phyloP scores from a whole-genome alignment of 1,140 invertebrate species.

The Thaumetopoea pityocampa region DNA sequence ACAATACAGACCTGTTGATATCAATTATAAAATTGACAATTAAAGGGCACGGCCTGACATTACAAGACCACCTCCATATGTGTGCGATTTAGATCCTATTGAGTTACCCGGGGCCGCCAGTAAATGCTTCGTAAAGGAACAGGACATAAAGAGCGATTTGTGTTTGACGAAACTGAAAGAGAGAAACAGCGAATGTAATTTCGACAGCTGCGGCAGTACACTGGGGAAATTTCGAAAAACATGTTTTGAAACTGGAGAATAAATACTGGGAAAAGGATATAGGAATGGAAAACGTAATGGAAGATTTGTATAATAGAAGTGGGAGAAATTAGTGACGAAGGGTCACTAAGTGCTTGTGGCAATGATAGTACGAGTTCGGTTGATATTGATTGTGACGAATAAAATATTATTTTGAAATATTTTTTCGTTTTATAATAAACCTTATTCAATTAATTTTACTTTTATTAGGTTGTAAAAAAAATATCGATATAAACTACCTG shows the following conservation, averaged over 20 bases:
- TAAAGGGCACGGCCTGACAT: background rate
- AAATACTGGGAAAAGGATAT: background rate
- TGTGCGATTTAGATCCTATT: background rate
- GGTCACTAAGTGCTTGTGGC: background rate
- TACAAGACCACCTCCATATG: background rate
- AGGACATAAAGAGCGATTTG: background rate
- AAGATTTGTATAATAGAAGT: background rate
- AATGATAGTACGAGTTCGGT: background rate
- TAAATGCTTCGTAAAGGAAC: background rate
- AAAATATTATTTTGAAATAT: too few species aligned
- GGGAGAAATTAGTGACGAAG: background rate
- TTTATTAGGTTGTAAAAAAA: too few species aligned
- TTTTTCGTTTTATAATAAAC: too few species aligned
- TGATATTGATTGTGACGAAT: too few species aligned
- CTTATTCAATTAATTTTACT: too few species aligned
- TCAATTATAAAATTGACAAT: too few species aligned
- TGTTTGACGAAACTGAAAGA: background rate
- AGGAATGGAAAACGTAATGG: background rate
- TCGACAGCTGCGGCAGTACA: background rate
- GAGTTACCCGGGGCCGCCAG: background rate
- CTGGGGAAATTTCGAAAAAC: background rate
- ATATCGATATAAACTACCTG: background rate
- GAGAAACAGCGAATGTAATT: background rate
- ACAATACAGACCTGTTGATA: too few species aligned
- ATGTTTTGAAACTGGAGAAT: constrained; percentile 1